Percentiles rank a stretch among this genome's conserved stretches.
These are phyloP conservation scores for Chironomus tentans DNA, from an alignment of 2,888 invertebrate species.

Conservation along the genomic window DNA sequence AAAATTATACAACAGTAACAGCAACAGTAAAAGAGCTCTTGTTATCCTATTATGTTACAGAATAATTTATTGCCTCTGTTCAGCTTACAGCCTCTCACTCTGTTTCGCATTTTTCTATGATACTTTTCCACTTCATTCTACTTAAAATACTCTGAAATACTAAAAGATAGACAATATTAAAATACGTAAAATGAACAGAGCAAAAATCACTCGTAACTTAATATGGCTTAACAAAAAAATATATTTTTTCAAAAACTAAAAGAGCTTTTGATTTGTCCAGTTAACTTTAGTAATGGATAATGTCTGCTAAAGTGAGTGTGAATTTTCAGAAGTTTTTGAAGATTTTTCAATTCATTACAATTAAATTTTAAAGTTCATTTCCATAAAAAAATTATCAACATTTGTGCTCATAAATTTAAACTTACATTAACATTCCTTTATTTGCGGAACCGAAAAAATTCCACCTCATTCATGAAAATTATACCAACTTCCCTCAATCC, in stretches of 20 bases:
- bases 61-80: slow-evolving; percentile 23
- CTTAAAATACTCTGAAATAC: too few species aligned
- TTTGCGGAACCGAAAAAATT: too few species aligned
- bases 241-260: background rate
- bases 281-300: background rate
- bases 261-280: background rate
- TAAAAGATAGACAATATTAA: background rate
- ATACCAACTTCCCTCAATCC: too few species aligned
- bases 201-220: background rate
- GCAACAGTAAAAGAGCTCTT: slow-evolving; percentile 5
- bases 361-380: too few species aligned
- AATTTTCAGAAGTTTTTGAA: background rate
- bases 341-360: too few species aligned
- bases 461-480: too few species aligned
- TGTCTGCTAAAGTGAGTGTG: background rate
- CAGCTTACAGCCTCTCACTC: slow-evolving; percentile 1
- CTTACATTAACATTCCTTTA: too few species aligned
- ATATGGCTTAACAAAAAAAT: background rate
- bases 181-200: background rate
- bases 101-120: background rate
- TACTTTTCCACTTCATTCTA: background rate
- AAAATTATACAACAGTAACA: background rate
- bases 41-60: slow-evolving; percentile 26
- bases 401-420: too few species aligned
- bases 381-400: too few species aligned